Percentiles rank a stretch among this genome's conserved stretches.
phyloP scores from a whole-genome alignment of 2,888 invertebrate species.

The Brachyptera putata region DNA sequence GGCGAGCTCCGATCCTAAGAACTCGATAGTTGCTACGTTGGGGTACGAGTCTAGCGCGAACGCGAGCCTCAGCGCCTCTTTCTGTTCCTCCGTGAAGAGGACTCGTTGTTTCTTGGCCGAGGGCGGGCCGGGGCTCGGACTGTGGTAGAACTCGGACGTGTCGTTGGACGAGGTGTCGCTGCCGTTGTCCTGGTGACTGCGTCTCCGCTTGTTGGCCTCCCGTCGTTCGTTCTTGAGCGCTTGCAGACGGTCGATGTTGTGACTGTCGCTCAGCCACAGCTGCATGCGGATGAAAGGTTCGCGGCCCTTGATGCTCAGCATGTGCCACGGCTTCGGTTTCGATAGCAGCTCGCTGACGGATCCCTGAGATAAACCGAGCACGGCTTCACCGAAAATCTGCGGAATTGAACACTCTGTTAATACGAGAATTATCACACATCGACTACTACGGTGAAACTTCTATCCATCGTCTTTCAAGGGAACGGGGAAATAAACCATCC shows the following conservation, averaged over 20 bases:
- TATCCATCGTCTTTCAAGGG: too few relatives aligned
- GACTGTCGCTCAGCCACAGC: slow-evolving; percentile 91
- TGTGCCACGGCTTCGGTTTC: slow-evolving; percentile 98
- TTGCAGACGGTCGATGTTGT: slow-evolving; percentile 90
- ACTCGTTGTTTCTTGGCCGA: slow-evolving; percentile 94
- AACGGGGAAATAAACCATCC: too few relatives aligned
- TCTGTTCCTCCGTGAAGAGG: slow-evolving; percentile 96
- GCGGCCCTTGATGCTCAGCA: slow-evolving; percentile 95
- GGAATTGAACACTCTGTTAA: too few relatives aligned
- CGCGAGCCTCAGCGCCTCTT: slow-evolving; percentile 89
- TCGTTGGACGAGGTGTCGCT: slow-evolving; percentile 86
- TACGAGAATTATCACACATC: too few relatives aligned
- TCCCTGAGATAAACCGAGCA: slow-evolving; percentile 92
- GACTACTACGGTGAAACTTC: too few relatives aligned
- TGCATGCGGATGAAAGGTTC: slow-evolving; percentile 97
- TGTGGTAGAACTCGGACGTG: slow-evolving; percentile 83
- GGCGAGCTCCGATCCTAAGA: slow-evolving; percentile 84
- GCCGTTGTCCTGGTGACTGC: slow-evolving; percentile 65
- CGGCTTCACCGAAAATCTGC: slow-evolving; percentile 93
- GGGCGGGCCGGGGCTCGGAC: slow-evolving; percentile 74
- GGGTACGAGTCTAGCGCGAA: slow-evolving; percentile 97
- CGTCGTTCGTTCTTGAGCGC: slow-evolving; percentile 85
- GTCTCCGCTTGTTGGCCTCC: slow-evolving; percentile 85
- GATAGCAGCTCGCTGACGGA: slow-evolving; percentile 95
- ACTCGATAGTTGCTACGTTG: slow-evolving; percentile 92